Conservation (phyloP, 2,797 vertebrate species). For the Coccyzus lansbergi region DNA sequence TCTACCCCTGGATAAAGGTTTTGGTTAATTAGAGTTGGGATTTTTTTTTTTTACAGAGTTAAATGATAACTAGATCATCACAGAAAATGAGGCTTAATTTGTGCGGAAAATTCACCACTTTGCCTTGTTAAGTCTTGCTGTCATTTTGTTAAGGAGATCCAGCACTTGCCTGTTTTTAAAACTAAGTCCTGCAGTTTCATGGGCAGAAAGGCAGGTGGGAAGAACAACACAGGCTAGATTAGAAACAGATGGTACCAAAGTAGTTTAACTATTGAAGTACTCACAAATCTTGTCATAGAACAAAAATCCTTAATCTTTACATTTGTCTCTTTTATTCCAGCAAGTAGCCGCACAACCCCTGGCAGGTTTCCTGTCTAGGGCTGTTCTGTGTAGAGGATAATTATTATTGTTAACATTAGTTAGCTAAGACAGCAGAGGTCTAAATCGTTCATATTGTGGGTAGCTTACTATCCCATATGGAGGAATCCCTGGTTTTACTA, state of each 20-base stretch:
- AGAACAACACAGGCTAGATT: background rate
- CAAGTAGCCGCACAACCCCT: background rate
- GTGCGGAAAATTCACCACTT: background rate
- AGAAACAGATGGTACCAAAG: background rate
- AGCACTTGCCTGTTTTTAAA: background rate
- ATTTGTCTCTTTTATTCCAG: background rate
- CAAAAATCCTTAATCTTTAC: background rate
- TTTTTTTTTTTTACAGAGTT: background rate
- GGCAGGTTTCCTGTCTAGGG: background rate
- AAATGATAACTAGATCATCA: background rate
- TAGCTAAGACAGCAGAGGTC: too few relatives aligned
- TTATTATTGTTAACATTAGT: background rate
- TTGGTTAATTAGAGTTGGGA: constrained; percentile 5
- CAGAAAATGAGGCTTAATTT: constrained; percentile 37
- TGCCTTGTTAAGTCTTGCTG: background rate
- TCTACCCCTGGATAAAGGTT: background rate
- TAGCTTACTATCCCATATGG: too few relatives aligned
- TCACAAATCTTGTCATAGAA: background rate
- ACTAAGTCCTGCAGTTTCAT: background rate
- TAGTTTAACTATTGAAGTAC: background rate
- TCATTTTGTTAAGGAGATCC: constrained; percentile 9
- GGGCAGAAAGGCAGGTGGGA: background rate
- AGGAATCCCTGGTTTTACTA: too few relatives aligned
- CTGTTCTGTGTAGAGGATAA: background rate
- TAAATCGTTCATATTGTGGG: too few relatives aligned